A percentile compares a stretch with the other conserved stretches of the same genome.
Conservation (phyloP, 1,140 invertebrate genomes). For the Lethocerus indicus region DNA sequence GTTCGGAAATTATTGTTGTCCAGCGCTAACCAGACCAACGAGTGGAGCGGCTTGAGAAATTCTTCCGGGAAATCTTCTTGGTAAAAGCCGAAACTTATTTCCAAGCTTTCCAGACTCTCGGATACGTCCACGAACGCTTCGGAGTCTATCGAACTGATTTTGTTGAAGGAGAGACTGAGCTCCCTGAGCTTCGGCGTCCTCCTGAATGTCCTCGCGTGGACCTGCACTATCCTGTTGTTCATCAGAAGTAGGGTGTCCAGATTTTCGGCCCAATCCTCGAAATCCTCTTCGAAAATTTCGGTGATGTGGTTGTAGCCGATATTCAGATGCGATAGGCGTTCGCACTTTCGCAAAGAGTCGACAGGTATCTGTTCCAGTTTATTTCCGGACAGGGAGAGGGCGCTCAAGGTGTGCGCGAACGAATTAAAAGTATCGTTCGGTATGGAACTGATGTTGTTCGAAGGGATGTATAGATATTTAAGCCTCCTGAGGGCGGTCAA, state of each 20-base stretch:
- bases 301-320: conserved; percentile 72
- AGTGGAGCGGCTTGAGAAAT: conserved; percentile 45
- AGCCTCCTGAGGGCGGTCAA: conserved; percentile 41
- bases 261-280: conserved; percentile 51
- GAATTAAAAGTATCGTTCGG: conserved; percentile 31
- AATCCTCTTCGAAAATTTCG: conserved; percentile 52
- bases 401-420: conserved; percentile 43
- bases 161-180: conserved; percentile 77
- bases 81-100: conserved; percentile 68
- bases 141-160: conserved; percentile 55
- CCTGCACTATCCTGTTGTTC: conserved; percentile 63
- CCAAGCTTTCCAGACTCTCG: conserved; percentile 57
- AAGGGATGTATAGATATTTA: conserved; percentile 65
- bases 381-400: conserved; percentile 65
- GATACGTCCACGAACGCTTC: conserved; percentile 57
- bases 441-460: conserved; percentile 50
- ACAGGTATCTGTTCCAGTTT: conserved; percentile 51
- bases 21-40: conserved; percentile 65
- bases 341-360: conserved; percentile 43
- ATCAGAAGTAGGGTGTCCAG: conserved; percentile 67
- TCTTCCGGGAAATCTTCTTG: conserved; percentile 58
- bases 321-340: conserved; percentile 60
- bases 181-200: conserved; percentile 54
- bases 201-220: conserved; percentile 54
- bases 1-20: conserved; percentile 74